These are phyloP conservation scores for Yoshiicerus persimilis DNA, from an alignment of 1,140 invertebrate species.

Conservation along the genomic window DNA sequence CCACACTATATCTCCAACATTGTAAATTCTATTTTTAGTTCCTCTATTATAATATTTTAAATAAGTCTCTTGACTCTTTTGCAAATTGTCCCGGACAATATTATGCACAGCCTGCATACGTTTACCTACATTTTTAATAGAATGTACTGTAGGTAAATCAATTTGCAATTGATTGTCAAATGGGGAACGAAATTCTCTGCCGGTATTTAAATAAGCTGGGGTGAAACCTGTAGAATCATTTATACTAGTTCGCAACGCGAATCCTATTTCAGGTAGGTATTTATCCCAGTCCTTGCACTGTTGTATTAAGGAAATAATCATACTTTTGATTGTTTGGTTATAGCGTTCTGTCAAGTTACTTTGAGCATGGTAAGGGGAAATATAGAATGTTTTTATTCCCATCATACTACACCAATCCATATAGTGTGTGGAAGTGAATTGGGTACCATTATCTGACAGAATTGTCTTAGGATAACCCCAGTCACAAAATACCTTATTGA, in stretches of 20 bases:
- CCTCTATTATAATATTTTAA: too few relatives aligned
- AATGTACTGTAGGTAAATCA: background rate
- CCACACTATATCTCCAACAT: too few relatives aligned
- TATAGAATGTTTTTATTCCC: conserved; percentile 16
- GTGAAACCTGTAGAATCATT: conserved; percentile 49
- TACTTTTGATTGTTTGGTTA: conserved; percentile 42
- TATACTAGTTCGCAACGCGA: conserved; percentile 54
- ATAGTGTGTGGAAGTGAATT: conserved; percentile 43
- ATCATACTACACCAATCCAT: background rate
- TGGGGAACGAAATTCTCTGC: conserved; percentile 50
- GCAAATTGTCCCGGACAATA: too few relatives aligned
- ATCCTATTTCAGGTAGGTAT: conserved; percentile 52
- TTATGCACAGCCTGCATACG: background rate
- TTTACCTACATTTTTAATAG: background rate
- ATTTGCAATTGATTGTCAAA: conserved; percentile 33
- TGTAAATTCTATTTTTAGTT: too few relatives aligned
- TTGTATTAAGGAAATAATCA: conserved; percentile 43
- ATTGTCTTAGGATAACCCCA: conserved; percentile 47
- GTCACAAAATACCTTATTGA: conserved; percentile 41
- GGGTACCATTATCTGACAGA: conserved; percentile 49
- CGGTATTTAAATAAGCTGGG: conserved; percentile 51
- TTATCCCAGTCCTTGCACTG: conserved; percentile 50
- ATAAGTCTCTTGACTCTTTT: too few relatives aligned
- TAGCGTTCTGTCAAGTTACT: conserved; percentile 41
- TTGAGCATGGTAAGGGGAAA: conserved; percentile 44